Percentiles rank a stretch among this genome's conserved stretches.
Conservation (phyloP, 2,797 vertebrate species). For the Anguilla anguilla region DNA sequence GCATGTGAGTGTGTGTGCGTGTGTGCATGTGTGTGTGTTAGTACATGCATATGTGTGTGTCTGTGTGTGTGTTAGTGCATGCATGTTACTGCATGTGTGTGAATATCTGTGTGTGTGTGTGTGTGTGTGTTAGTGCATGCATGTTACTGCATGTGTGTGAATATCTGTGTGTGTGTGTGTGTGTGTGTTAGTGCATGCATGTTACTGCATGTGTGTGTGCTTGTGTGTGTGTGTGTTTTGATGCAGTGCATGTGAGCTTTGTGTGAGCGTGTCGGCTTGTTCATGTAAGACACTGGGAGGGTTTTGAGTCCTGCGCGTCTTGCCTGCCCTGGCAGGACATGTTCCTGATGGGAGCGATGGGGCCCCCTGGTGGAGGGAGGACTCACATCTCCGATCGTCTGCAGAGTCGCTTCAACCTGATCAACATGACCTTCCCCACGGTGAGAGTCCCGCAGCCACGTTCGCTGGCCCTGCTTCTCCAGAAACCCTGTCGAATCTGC, state of each 20-base stretch:
- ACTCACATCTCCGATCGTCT: slow-evolving; percentile 80
- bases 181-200: slow-evolving; percentile 11
- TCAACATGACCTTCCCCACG: slow-evolving; percentile 88
- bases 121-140: slow-evolving; percentile 7
- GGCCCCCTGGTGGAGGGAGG: slow-evolving; percentile 85
- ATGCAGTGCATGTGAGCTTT: background rate
- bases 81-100: background rate
- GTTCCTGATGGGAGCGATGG: slow-evolving; percentile 87
- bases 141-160: slow-evolving; percentile 10
- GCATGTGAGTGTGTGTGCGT: background rate
- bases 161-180: background rate
- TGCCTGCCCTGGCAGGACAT: slow-evolving; percentile 71
- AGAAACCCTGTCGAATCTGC: background rate
- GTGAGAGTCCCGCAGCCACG: slow-evolving; percentile 61
- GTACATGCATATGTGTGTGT: background rate
- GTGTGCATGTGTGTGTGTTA: background rate
- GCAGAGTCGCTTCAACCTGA: slow-evolving; percentile 85
- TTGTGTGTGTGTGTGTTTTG: slow-evolving; percentile 22
- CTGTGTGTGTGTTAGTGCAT: slow-evolving; percentile 6
- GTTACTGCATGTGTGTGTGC: background rate
- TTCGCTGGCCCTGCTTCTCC: background rate
- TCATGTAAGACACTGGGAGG: background rate
- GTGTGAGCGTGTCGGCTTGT: background rate
- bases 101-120: slow-evolving; percentile 21
- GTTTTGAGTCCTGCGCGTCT: background rate